Evolutionary conservation across 64 coral and sea anemone species (phyloP).

Genomic region (Pocillopora damicornis): DNA sequence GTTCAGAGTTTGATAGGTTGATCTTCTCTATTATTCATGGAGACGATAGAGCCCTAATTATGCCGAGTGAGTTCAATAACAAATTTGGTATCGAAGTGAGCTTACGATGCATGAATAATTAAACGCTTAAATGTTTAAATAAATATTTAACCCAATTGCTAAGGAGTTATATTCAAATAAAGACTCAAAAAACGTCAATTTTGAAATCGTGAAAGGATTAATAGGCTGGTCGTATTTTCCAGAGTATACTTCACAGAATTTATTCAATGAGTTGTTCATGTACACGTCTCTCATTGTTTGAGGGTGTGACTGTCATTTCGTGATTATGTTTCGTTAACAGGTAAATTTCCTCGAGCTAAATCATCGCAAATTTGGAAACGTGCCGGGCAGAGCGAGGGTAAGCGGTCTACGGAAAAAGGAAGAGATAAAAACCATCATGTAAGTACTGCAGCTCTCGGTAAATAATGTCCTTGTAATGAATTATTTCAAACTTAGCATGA

Average conservation of each 20-base stretch:
- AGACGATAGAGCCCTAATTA: background rate
- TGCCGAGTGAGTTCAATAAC: background rate
- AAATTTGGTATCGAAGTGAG: background rate
- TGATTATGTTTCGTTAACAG: background rate
- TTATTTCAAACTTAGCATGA: too few species aligned
- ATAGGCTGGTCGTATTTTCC: too few species aligned
- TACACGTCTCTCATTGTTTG: background rate
- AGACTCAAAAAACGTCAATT: background rate
- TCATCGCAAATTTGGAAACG: conserved; percentile 27
- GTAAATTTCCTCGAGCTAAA: conserved; percentile 27
- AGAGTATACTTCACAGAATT: too few species aligned
- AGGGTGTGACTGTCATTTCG: too few species aligned
- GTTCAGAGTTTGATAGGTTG: background rate
- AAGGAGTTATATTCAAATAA: background rate
- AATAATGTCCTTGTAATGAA: too few species aligned
- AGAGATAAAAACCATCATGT: conserved; percentile 31
- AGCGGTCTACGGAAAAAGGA: conserved; percentile 28
- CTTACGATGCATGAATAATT: background rate
- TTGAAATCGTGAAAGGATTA: background rate
- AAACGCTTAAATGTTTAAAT: background rate
- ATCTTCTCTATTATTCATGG: background rate
- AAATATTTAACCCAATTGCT: background rate
- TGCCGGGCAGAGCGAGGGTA: conserved; percentile 5
- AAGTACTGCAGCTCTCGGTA: background rate
- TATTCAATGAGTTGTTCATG: background rate